Evolutionary conservation across 2,113 vertebrate genomes (phyloP).

Genomic region (Machaerirhynchus nigripectus): DNA sequence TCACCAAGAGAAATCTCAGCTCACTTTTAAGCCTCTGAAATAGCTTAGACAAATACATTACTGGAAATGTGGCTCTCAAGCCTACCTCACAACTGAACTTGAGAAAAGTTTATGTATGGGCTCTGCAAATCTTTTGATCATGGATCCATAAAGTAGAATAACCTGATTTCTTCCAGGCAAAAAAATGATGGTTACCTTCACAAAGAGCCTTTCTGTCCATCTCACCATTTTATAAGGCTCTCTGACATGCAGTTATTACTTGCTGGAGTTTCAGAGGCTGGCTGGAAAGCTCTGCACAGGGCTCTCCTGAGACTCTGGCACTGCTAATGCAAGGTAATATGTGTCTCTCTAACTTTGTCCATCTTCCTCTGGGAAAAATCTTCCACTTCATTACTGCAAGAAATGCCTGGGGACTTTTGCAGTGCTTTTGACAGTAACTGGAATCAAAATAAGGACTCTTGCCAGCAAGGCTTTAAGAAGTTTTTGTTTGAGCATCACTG

Average conservation of each 20-base stretch:
- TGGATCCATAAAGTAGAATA: not conserved
- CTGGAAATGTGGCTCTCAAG: not conserved
- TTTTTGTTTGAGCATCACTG: not conserved
- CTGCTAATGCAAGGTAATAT: not conserved
- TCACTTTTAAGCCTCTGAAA: not conserved
- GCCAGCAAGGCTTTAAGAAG: not conserved
- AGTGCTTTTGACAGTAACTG: slow-evolving; percentile 15
- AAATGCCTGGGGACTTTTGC: slow-evolving; percentile 13
- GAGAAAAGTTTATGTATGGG: not conserved
- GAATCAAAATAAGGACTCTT: slow-evolving; percentile 1
- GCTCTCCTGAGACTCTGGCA: not conserved
- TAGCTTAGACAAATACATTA: not conserved
- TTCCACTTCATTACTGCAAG: slow-evolving; percentile 1
- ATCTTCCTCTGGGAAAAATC: not conserved
- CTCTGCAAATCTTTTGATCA: not conserved
- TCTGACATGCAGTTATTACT: not conserved
- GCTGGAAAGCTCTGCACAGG: not conserved
- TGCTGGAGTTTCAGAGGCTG: not conserved
- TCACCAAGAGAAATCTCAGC: not conserved
- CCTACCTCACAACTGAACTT: not conserved
- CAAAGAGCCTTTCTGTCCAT: not conserved
- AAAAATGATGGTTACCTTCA: not conserved
- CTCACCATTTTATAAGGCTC: not conserved
- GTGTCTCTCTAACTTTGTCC: not conserved
- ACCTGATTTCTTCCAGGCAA: not conserved